phyloP scores from a whole-genome alignment of 2,888 invertebrate genomes.

The Aleiodes testaceus region DNA sequence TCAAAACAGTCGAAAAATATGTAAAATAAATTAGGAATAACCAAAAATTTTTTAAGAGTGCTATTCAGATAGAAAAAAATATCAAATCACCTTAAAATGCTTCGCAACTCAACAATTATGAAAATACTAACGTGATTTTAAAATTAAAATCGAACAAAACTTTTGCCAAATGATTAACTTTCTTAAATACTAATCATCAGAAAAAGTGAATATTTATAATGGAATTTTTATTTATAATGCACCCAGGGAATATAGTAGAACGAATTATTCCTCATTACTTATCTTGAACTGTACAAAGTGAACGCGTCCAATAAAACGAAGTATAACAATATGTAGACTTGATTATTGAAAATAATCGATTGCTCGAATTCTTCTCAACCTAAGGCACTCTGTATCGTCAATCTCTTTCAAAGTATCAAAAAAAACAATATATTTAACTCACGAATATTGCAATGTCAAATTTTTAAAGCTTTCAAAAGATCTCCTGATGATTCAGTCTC shows the following conservation, averaged over 20 bases:
- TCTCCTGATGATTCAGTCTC: conserved; percentile 74
- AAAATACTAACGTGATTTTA: too few species aligned
- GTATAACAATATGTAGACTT: conserved; percentile 23
- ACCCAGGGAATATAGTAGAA: conserved; percentile 41
- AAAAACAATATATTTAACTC: too few species aligned
- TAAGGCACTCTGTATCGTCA: too few species aligned
- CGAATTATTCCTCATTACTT: conserved; percentile 42
- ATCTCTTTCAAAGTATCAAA: too few species aligned
- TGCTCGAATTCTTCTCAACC: too few species aligned
- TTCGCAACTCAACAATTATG: too few species aligned
- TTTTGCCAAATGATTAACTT: conserved; percentile 47
- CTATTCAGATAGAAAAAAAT: too few species aligned
- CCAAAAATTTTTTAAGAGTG: too few species aligned
- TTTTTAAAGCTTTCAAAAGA: conserved; percentile 60
- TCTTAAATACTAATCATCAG: conserved; percentile 53
- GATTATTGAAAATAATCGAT: too few species aligned
- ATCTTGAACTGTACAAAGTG: conserved; percentile 49
- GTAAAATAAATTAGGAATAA: background rate
- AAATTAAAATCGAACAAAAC: conserved; percentile 26
- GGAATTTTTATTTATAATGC: conserved; percentile 51
- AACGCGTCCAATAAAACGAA: conserved; percentile 52
- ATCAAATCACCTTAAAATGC: too few species aligned
- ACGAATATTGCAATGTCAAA: conserved; percentile 26
- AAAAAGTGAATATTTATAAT: conserved; percentile 49
- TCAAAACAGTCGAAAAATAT: background rate